phyloP scores from a whole-genome alignment of 2,113 vertebrate genomes.

The Colistium nudipinnis region DNA sequence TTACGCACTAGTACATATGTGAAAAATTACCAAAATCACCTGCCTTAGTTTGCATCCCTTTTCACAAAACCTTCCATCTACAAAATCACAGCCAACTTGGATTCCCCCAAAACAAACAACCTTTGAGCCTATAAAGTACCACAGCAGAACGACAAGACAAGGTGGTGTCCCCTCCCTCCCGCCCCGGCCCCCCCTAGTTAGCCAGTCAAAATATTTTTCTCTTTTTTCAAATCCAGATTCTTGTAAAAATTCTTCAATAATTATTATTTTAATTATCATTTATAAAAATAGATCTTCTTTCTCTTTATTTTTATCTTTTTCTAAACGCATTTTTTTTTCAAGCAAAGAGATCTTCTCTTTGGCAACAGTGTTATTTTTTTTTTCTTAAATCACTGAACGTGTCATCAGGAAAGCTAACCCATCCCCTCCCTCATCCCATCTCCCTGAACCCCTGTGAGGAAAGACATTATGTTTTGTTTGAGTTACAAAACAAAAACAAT shows the following conservation, averaged over 20 bases:
- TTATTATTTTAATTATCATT: conserved; percentile 91
- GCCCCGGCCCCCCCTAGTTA: conserved; percentile 91
- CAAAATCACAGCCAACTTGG: conserved; percentile 97
- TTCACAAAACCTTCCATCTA: conserved; percentile 94
- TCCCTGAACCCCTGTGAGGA: conserved; percentile 90
- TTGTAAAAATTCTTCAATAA: conserved; percentile 99
- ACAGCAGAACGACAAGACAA: conserved; percentile 99
- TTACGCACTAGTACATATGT: conserved; percentile 92
- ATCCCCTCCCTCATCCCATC: conserved; percentile 89
- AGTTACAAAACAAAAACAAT: conserved; percentile 95
- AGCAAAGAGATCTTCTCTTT: conserved; percentile 99
- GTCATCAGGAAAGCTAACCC: conserved; percentile 95
- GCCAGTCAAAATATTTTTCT: conserved; percentile 99
- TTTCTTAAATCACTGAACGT: conserved; percentile 95
- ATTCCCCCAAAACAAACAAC: conserved; percentile 94
- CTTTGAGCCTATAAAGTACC: conserved; percentile 99
- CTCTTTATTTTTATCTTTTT: conserved; percentile 91
- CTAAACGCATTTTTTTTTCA: conserved; percentile 98
- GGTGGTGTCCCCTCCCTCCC: conserved; percentile 93
- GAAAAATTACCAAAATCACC: conserved; percentile 99
- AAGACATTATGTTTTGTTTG: conserved; percentile 96
- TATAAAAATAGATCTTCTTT: conserved; percentile 99
- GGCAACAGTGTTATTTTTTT: conserved; percentile 98
- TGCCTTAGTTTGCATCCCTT: conserved; percentile 89
- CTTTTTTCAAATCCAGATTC: conserved; percentile 99